A percentile compares a stretch with the other conserved stretches of the same genome.
Evolutionary conservation across 2,113 vertebrate genomes (phyloP).

Genomic region (Plotosus lineatus): DNA sequence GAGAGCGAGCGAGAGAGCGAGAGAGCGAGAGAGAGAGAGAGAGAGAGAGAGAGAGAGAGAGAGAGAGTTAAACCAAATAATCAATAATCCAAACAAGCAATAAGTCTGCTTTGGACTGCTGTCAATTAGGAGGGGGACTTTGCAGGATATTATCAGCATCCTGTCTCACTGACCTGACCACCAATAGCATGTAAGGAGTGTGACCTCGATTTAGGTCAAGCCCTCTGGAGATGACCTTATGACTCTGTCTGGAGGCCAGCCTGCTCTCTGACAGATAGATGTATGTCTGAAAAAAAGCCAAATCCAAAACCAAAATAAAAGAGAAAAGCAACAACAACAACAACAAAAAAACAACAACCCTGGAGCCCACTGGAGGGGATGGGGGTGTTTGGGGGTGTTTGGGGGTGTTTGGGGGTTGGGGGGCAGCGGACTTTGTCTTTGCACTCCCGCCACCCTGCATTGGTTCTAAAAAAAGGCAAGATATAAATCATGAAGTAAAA

Average conservation of each 20-base stretch:
- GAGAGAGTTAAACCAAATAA: constrained; percentile 18
- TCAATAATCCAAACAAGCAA: neutral
- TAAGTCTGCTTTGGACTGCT: neutral
- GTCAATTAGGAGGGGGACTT: constrained; percentile 43
- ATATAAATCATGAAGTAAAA: constrained; percentile 10
- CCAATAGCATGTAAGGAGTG: constrained; percentile 68
- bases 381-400: neutral
- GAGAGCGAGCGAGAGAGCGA: neutral
- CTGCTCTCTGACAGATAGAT: constrained; percentile 30
- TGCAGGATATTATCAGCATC: constrained; percentile 77
- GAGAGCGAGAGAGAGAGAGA: neutral
- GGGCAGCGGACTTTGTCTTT: neutral
- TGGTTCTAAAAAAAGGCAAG: neutral
- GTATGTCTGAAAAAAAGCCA: constrained; percentile 36
- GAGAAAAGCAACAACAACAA: constrained; percentile 10
- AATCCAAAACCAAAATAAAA: constrained; percentile 23
- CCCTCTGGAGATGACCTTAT: constrained; percentile 68
- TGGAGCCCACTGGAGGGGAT: neutral
- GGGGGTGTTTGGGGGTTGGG: too few relatives aligned
- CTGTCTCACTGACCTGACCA: constrained; percentile 71
- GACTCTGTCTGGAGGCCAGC: constrained; percentile 61
- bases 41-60: neutral
- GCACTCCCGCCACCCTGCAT: neutral
- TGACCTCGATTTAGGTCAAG: constrained; percentile 60
- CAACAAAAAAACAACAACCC: neutral